Conservation (phyloP, 1,140 invertebrate genomes). For the Drosophila serrata region DNA sequence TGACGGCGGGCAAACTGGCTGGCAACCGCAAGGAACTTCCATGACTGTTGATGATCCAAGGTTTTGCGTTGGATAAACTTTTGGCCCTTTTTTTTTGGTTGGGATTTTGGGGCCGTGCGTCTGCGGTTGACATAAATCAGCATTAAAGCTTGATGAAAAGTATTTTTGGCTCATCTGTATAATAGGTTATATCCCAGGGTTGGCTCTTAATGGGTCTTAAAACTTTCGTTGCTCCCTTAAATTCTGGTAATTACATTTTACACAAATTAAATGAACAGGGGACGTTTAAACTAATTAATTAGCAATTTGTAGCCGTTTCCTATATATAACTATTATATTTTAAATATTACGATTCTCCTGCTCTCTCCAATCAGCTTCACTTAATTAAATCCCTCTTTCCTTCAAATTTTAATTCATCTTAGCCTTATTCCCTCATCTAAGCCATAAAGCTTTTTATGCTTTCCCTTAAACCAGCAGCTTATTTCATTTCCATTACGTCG, state of each 20-base stretch:
- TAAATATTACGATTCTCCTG: too few species aligned
- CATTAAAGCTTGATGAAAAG: slow-evolving; percentile 73
- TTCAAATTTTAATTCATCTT: slow-evolving; percentile 1
- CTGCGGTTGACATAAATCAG: slow-evolving; percentile 79
- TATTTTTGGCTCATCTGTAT: slow-evolving; percentile 47
- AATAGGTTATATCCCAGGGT: slow-evolving; percentile 22
- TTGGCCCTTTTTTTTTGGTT: slow-evolving; percentile 49
- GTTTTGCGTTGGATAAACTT: slow-evolving; percentile 62
- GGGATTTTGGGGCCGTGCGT: slow-evolving; percentile 17
- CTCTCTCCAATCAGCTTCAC: too few species aligned
- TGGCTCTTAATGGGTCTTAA: slow-evolving; percentile 22
- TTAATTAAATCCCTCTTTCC: slow-evolving; percentile 1
- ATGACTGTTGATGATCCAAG: slow-evolving; percentile 52
- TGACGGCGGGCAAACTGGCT: slow-evolving; percentile 34
- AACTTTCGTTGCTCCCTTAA: slow-evolving; percentile 12
- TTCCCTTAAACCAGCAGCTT: not conserved
- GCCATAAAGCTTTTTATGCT: slow-evolving; percentile 3
- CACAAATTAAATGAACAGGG: slow-evolving; percentile 8
- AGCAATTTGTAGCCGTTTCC: not conserved
- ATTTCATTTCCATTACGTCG: slow-evolving; percentile 12
- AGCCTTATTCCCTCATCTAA: not conserved
- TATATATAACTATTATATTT: not conserved
- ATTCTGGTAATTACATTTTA: slow-evolving; percentile 12
- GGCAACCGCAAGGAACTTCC: slow-evolving; percentile 42
- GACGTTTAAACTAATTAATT: not conserved